Evolutionary conservation across 2,888 invertebrate genomes (phyloP).

Genomic region (Escarpia spicata): DNA sequence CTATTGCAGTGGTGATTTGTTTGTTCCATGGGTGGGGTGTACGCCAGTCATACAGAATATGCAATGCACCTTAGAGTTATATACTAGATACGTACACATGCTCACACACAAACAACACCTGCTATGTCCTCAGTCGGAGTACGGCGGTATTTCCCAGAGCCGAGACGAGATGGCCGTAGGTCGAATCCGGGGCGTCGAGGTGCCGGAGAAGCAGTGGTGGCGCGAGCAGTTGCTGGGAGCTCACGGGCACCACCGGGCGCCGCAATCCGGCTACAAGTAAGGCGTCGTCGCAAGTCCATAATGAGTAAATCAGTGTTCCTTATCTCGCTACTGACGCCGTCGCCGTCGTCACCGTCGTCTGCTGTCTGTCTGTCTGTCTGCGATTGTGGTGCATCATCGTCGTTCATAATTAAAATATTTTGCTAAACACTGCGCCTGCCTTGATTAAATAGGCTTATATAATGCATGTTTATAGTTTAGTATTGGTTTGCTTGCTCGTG

Average conservation of each 20-base stretch:
- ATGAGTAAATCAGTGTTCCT: background rate
- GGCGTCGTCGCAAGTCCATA: background rate
- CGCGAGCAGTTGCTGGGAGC: background rate
- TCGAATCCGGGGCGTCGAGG: constrained; percentile 13
- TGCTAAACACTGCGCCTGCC: background rate
- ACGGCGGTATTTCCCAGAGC: background rate
- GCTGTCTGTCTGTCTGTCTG: background rate
- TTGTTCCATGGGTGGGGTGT: no score
- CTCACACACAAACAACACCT: background rate
- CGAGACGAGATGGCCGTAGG: constrained; percentile 20
- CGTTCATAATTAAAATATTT: background rate
- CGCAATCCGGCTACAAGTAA: background rate
- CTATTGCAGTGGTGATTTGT: no score
- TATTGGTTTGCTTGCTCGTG: background rate
- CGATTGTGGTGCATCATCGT: background rate
- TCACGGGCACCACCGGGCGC: background rate
- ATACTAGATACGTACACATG: background rate
- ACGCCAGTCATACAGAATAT: no score
- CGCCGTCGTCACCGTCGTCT: background rate
- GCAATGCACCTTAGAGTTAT: no score
- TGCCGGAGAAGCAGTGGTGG: background rate
- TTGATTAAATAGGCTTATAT: no score
- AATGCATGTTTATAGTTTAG: background rate
- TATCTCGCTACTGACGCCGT: background rate
- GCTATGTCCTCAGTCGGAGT: background rate